These are phyloP conservation scores for Philonicus albiceps DNA, from an alignment of 2,888 invertebrate species.

Conservation along the genomic window DNA sequence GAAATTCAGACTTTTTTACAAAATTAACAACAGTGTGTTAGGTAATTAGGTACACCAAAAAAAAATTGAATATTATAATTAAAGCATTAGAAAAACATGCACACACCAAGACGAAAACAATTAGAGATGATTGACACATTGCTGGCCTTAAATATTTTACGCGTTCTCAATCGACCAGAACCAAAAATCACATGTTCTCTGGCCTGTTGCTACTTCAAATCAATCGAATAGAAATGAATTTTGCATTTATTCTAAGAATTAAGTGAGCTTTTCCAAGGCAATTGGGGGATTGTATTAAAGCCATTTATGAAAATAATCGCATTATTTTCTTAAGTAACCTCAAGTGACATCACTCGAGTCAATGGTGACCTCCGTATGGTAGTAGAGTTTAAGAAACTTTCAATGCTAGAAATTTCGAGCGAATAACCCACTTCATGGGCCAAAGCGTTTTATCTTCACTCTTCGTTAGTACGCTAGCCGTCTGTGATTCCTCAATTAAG, in stretches of 20 bases:
- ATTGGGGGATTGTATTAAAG: background rate
- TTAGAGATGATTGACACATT: background rate
- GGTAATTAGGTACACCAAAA: background rate
- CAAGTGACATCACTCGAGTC: conserved; percentile 8
- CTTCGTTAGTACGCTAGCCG: background rate
- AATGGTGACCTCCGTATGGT: background rate
- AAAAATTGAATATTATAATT: background rate
- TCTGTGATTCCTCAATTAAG: background rate
- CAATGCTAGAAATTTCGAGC: conserved; percentile 30
- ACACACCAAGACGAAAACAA: background rate
- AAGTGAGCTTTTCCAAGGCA: background rate
- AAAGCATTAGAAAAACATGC: background rate
- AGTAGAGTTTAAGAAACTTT: conserved; percentile 27
- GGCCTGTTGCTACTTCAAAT: background rate
- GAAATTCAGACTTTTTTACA: too few species aligned
- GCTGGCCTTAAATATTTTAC: background rate
- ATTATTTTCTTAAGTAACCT: background rate
- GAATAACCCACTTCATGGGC: conserved; percentile 17
- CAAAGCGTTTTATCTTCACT: background rate
- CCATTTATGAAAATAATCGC: background rate
- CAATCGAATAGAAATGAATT: background rate
- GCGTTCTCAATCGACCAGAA: background rate
- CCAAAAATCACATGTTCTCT: background rate
- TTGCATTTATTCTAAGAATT: background rate
- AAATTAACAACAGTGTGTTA: too few species aligned